Percentiles rank a stretch among this genome's conserved stretches.
These are phyloP conservation scores for Australoheros facetus DNA, from an alignment of 2,797 vertebrate genomes.

Conservation along the genomic window DNA sequence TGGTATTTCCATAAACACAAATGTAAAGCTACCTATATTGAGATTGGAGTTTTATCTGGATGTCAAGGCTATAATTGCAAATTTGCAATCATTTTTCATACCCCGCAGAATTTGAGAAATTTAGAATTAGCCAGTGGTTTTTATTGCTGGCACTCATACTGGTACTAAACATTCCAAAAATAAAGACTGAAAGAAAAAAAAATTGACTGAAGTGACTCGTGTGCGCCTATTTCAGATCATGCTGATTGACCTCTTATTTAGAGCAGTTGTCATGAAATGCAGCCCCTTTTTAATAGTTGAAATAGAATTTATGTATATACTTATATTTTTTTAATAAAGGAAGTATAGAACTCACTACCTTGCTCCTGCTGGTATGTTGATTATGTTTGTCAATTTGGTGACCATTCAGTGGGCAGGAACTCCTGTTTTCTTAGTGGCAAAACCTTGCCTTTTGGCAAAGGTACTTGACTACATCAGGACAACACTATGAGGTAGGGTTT, in stretches of 20 bases:
- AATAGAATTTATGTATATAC: conserved; percentile 91
- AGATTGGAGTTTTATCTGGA: conserved; percentile 83
- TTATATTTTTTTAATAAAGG: conserved; percentile 91
- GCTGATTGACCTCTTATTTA: conserved; percentile 87
- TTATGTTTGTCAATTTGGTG: conserved; percentile 86
- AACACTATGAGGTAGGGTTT: conserved; percentile 85
- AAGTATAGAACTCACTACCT: conserved; percentile 89
- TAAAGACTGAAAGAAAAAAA: conserved; percentile 82
- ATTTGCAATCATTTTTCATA: conserved; percentile 85
- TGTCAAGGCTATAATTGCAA: conserved; percentile 83
- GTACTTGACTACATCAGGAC: conserved; percentile 82
- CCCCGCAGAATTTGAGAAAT: conserved; percentile 81
- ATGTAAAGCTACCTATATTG: conserved; percentile 82
- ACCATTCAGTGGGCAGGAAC: conserved; percentile 83
- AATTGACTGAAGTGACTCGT: conserved; percentile 83
- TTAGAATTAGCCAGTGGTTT: conserved; percentile 79
- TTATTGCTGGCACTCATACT: conserved; percentile 82
- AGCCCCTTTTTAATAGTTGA: conserved; percentile 89
- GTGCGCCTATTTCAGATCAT: conserved; percentile 86
- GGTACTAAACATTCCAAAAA: conserved; percentile 88
- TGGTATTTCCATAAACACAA: conserved; percentile 80
- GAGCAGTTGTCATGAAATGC: conserved; percentile 87
- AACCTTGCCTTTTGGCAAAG: conserved; percentile 80
- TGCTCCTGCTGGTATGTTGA: conserved; percentile 89
- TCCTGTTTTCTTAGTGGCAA: conserved; percentile 82